Evolutionary conservation across 2,113 vertebrate genomes (phyloP).

Genomic region (Coracopsis vasa): DNA sequence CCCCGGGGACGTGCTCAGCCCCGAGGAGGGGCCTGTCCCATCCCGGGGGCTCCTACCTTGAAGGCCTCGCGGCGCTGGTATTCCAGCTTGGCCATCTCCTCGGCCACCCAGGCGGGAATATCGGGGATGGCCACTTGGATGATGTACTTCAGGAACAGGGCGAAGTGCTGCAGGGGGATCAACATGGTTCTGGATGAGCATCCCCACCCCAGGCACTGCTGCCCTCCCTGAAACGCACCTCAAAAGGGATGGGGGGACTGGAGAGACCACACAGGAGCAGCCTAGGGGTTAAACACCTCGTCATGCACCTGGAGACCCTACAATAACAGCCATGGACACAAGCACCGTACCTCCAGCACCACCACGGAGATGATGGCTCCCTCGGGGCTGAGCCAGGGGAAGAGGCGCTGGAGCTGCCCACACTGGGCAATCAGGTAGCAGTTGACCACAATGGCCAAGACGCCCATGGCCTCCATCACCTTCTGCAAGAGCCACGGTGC

Average conservation of each 20-base stretch:
- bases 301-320: fast-evolving
- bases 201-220: fast-evolving
- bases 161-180: conserved; percentile 82
- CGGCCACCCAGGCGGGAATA: conserved; percentile 90
- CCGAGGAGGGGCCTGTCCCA: neutral
- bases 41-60: conserved; percentile 75
- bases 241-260: fast-evolving
- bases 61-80: conserved; percentile 94
- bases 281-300: neutral
- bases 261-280: neutral
- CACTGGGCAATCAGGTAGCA: conserved; percentile 98
- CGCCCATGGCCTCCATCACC: conserved; percentile 94
- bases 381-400: conserved; percentile 95
- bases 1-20: fast-evolving
- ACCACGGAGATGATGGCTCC: conserved; percentile 95
- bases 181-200: fast-evolving
- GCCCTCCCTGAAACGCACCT: fast-evolving
- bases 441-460: conserved; percentile 95
- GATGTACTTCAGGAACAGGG: conserved; percentile 90
- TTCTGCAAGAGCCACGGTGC: conserved; percentile 69
- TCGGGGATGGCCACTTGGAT: conserved; percentile 94
- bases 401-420: conserved; percentile 93
- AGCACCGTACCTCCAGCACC: conserved; percentile 86
- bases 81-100: conserved; percentile 96
- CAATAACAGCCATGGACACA: fast-evolving